Conservation (phyloP, 2,113 vertebrate genomes). For the Leptosomus discolor region DNA sequence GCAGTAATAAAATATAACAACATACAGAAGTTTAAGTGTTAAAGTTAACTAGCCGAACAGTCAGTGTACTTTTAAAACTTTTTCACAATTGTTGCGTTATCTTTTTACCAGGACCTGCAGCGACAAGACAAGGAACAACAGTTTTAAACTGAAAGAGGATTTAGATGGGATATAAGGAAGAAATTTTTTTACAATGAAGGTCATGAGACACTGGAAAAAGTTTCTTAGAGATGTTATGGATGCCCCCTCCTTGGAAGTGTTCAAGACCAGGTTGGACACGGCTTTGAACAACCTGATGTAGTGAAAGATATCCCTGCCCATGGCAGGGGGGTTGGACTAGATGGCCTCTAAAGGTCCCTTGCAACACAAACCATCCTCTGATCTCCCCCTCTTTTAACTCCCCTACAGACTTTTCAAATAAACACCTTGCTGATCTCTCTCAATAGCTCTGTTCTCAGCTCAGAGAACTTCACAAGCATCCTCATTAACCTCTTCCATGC, state of each 20-base stretch:
- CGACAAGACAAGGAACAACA: neutral
- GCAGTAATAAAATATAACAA: neutral
- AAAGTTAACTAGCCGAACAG: neutral
- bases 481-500: neutral
- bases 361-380: neutral
- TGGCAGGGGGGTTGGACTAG: neutral
- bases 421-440: neutral
- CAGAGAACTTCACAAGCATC: neutral
- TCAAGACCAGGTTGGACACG: fast-evolving
- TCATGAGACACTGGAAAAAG: neutral
- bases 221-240: neutral
- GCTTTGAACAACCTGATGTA: neutral
- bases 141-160: neutral
- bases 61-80: neutral
- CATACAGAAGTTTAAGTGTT: neutral
- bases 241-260: neutral
- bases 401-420: neutral
- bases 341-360: neutral
- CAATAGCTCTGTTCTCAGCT: neutral
- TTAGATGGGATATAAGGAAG: neutral
- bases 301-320: neutral
- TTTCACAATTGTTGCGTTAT: neutral
- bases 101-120: neutral
- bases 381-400: neutral
- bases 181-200: neutral